Evolutionary conservation across 2,888 invertebrate genomes (phyloP).

Genomic region (Spodoptera exigua): DNA sequence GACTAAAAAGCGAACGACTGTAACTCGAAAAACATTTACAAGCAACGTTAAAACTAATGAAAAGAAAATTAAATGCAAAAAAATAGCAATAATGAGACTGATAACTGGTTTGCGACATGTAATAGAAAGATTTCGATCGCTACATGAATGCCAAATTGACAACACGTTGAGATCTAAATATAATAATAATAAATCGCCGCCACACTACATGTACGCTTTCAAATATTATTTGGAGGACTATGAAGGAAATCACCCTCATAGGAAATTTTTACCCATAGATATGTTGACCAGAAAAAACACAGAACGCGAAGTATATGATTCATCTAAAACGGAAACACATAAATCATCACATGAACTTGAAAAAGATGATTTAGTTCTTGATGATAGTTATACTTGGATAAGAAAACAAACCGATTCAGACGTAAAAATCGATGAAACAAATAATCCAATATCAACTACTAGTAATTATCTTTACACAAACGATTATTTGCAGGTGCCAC

Average conservation of each 20-base stretch:
- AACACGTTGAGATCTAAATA: constrained; percentile 44
- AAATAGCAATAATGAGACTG: constrained; percentile 37
- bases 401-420: constrained; percentile 22
- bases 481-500: constrained; percentile 22
- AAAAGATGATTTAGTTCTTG: not conserved
- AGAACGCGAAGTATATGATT: not conserved
- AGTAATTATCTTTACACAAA: not conserved
- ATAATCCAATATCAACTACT: not conserved
- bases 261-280: not conserved
- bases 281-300: constrained; percentile 5
- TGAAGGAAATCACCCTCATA: constrained; percentile 3
- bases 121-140: constrained; percentile 42
- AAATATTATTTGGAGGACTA: constrained; percentile 12
- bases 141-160: constrained; percentile 48
- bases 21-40: constrained; percentile 10
- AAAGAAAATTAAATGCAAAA: constrained; percentile 34
- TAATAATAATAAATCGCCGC: constrained; percentile 1
- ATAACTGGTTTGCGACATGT: constrained; percentile 31
- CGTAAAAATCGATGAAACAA: not conserved
- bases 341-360: constrained; percentile 10
- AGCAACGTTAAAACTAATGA: constrained; percentile 18
- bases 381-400: not conserved
- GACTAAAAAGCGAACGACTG: not conserved
- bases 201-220: constrained; percentile 11
- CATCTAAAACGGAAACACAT: not conserved